Evolutionary conservation across 1,140 invertebrate genomes (phyloP), one percentile per base, ranked within the genome.

Genomic region (Camponotus pennsylvanicus): DNA sequence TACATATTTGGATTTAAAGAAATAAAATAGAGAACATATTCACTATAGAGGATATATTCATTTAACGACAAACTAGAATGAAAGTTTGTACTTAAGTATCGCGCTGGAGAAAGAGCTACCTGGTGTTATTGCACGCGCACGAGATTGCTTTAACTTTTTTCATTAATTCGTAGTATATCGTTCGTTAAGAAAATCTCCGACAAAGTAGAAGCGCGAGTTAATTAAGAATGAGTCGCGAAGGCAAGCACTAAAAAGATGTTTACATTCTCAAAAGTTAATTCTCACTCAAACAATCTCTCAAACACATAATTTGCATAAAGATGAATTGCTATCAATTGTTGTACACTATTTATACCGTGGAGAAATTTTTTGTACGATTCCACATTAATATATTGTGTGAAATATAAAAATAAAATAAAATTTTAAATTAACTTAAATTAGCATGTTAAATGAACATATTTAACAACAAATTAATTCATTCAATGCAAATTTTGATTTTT

Each of bases 211-310:
- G 37, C 66, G 49, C 49, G 11, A 40, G 49, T 71, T 80, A 80
- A 80, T 80, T 80, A 71, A 80, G 66, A 37, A 21, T 27, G 15
- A 80, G 15, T 42, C 49, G 21, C 40, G 15, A 80, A 57, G 15
- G 42, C 78, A 80, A 80, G 49, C 49, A 70, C 34, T 15, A 75
- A 66, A 57, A 11, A 57, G 49, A 9, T 80, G 34, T 80, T 80
- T 80, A 80, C 78, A 71, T 32, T 80, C 66, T 59, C 37, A 37
- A 37, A 32, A 80, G 49, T 80, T 80, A 80, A 80, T 80, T 80
- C 49, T 21, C 37, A 37, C 1, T 27, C 27, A 27, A 27, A 27
- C 27, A 57, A 70, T 57, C 78, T 37, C 37, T 5, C 49, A 37
- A 37, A 57, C 49, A 18, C 37, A 57, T 80, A 80, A 70, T 70